Base-by-base conservation (phyloP, 2,113 vertebrate species). In the Motacilla tschutschensis region DNA sequence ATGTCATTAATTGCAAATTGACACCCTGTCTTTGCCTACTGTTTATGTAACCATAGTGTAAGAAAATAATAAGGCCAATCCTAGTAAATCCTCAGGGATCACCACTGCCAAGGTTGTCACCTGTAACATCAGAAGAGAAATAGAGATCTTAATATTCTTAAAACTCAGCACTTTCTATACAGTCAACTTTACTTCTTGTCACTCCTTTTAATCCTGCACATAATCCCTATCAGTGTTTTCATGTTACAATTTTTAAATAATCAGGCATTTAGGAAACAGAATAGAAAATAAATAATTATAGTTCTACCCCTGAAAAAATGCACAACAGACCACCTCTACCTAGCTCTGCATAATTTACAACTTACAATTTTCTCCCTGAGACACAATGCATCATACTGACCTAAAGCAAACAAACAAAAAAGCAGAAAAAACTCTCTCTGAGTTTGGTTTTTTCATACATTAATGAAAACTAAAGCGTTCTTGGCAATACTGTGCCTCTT, bases 111-210 rank as follows among this genome's bases (percentile, higher is more conserved):
- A 65, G 20, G 25, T 48, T 74, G 36, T 48, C 70, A 66, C 38
- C 15, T 48, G 5, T 53, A 69, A 74, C 43, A 81, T 38, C 58
- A 65, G 54, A 60, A 88, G 79, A 85, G 41, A 91, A 92, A 76
- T 81, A 79, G 0, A 83, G 21, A 76, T 28, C 20, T 46, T 41
- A 8, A 10, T 46, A 76, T 72, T 81, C 35, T 20, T 58, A 79
- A 87, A 59, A 43, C 35, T 79, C 70, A 75, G 54, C 35, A 81
- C 7, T 83, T 83, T 57, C n/a, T 65, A 17, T 25, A 65, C 5
- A 57, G 35, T 22, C 9, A 85, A 21, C 7, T 57, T 57, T 47
- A 25, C 15, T 69, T 69, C 35, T 59, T 62, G 25, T 66, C 51
- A 50, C 24, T 83, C 12, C 6, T 83, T 88, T 86, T n/a, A 38